Percentiles rank a stretch among this genome's conserved stretches.
phyloP scores from a whole-genome alignment of 2,888 invertebrate genomes.

The Microplitis manilae region DNA sequence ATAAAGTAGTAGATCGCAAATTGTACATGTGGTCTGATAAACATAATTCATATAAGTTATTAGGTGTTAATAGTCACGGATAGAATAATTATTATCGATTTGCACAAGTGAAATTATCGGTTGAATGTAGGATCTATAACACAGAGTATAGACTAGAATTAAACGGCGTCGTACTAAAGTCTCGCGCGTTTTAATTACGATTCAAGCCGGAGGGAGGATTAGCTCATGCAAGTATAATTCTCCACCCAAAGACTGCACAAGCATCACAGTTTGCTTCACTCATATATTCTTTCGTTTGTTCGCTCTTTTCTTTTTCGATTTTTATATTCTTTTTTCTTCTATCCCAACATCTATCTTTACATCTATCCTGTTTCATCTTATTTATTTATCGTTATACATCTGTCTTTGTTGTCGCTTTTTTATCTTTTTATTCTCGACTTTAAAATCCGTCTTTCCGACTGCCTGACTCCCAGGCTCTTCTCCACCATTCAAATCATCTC shows the following conservation, averaged over 20 bases:
- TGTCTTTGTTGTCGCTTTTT: conserved; percentile 9
- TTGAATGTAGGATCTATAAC: background rate
- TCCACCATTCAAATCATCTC: conserved; percentile 50
- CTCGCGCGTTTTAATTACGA: conserved; percentile 63
- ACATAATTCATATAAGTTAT: too few species aligned
- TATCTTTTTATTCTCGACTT: conserved; percentile 9
- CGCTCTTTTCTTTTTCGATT: conserved; percentile 38
- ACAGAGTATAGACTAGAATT: background rate
- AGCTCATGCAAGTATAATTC: conserved; percentile 64
- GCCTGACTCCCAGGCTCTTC: conserved; percentile 32
- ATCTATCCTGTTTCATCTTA: conserved; percentile 3
- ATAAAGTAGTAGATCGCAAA: too few species aligned
- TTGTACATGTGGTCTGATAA: too few species aligned
- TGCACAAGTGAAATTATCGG: too few species aligned
- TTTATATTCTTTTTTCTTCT: conserved; percentile 15
- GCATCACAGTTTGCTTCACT: conserved; percentile 31
- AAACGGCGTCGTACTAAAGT: conserved; percentile 52
- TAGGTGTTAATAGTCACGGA: too few species aligned
- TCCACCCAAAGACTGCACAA: conserved; percentile 44
- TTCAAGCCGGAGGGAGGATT: conserved; percentile 57
- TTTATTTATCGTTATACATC: background rate
- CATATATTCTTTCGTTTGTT: conserved; percentile 33
- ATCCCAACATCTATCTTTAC: conserved; percentile 17
- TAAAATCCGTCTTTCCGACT: conserved; percentile 12
- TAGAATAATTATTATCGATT: too few species aligned